Percentiles rank a stretch among this genome's conserved stretches.
These are phyloP conservation scores for Drosophila lacertosa DNA, from an alignment of 1,140 invertebrate species.

Conservation along the genomic window DNA sequence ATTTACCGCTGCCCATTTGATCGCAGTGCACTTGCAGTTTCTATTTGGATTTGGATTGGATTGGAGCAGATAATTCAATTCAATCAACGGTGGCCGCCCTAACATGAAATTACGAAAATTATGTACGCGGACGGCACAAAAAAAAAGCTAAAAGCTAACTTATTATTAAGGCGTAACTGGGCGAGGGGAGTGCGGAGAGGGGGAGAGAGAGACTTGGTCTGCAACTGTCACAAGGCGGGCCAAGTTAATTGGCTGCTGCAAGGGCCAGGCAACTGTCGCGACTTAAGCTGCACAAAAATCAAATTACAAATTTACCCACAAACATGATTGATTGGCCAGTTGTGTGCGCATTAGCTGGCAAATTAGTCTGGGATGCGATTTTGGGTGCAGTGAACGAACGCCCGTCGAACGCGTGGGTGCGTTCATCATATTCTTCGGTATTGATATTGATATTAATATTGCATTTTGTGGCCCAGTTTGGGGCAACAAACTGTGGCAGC, in stretches of 20 bases:
- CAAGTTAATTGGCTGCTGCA: conserved; percentile 51
- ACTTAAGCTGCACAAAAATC: conserved; percentile 41
- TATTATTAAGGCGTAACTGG: conserved; percentile 66
- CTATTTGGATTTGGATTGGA: conserved; percentile 13
- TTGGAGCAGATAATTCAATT: conserved; percentile 59
- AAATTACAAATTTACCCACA: conserved; percentile 44
- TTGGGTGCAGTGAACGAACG: conserved; percentile 55
- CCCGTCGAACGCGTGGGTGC: conserved; percentile 28
- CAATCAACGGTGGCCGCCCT: conserved; percentile 73
- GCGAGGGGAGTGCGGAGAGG: conserved; percentile 4
- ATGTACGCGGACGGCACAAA: conserved; percentile 32
- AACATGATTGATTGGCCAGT: conserved; percentile 66
- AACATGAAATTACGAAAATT: conserved; percentile 75
- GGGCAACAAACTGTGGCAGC: conserved; percentile 11
- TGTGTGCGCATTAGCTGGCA: conserved; percentile 35
- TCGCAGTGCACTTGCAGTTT: conserved; percentile 3
- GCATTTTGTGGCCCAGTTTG: conserved; percentile 37
- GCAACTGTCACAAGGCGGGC: conserved; percentile 21
- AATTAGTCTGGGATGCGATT: conserved; percentile 43
- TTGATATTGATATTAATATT: conserved; percentile 45
- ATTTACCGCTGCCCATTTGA: conserved; percentile 11
- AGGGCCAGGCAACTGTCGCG: conserved; percentile 29
- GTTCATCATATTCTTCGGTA: conserved; percentile 25
- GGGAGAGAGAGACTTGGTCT: conserved; percentile 11
- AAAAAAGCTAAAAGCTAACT: conserved; percentile 42